A percentile compares a stretch with the other conserved stretches of the same genome.
Evolutionary conservation across 1,140 invertebrate genomes (phyloP).

Genomic region (Parapsyche elsis): DNA sequence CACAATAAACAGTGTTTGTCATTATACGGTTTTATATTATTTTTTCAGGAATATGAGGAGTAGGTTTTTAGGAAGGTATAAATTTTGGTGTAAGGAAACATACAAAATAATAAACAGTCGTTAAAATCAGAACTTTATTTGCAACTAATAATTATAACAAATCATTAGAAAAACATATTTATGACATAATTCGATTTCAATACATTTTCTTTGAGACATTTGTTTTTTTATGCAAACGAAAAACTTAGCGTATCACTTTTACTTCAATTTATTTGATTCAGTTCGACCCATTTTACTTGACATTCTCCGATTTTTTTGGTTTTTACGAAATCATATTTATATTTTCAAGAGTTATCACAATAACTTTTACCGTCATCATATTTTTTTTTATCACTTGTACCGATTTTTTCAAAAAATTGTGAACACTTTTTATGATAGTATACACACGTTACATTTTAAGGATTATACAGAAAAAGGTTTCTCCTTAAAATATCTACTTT

Average conservation of each 20-base stretch:
- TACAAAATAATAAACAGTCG: conserved; percentile 9
- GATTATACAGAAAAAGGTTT: conserved; percentile 2
- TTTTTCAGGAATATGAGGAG: no score
- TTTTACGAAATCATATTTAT: conserved; percentile 32
- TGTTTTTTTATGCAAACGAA: conserved; percentile 12
- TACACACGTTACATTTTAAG: conserved; percentile 30
- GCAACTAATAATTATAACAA: conserved; percentile 30
- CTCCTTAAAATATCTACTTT: conserved; percentile 19
- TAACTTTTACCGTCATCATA: conserved; percentile 20
- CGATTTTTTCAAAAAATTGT: conserved; percentile 30
- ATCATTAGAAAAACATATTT: conserved; percentile 29
- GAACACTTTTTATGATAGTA: conserved; percentile 32
- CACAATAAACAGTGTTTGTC: no score
- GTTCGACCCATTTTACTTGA: conserved; percentile 26
- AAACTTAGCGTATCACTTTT: conserved; percentile 30
- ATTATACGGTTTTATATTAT: no score
- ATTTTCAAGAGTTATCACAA: conserved; percentile 31
- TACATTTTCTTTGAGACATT: conserved; percentile 16
- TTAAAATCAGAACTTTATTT: conserved; percentile 34
- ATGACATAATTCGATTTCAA: conserved; percentile 32
- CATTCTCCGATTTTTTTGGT: conserved; percentile 18
- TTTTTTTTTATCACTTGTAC: conserved; percentile 31
- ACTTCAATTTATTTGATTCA: conserved; percentile 28
- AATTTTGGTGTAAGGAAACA: background rate
- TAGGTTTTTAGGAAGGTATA: no score